phyloP scores from a whole-genome alignment of 1,140 invertebrate species.

The Dinoponera quadriceps region DNA sequence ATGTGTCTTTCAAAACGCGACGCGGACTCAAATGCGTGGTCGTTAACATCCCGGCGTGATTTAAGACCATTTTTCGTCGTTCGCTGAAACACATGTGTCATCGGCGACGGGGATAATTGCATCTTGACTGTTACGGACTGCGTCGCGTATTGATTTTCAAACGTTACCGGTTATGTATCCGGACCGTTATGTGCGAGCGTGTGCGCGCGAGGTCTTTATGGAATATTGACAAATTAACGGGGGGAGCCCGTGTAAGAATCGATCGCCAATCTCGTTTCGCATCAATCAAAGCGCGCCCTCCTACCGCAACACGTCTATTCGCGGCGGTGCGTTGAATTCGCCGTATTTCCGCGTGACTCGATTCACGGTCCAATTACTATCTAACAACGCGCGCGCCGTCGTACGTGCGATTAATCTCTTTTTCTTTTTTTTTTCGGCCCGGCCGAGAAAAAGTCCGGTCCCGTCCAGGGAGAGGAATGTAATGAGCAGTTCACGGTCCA shows the following conservation, averaged over 20 bases:
- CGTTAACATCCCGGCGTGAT: slow-evolving; percentile 26
- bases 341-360: not conserved
- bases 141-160: not conserved
- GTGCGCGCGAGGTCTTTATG: not conserved
- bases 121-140: not conserved
- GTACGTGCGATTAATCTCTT: slow-evolving; percentile 49
- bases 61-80: slow-evolving; percentile 25
- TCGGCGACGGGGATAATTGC: slow-evolving; percentile 18
- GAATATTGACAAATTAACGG: slow-evolving; percentile 8
- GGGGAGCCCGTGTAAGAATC: not conserved
- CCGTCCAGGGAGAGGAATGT: slow-evolving; percentile 32
- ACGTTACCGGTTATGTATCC: not conserved
- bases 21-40: slow-evolving; percentile 23
- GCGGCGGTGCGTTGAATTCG: not conserved
- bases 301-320: not conserved
- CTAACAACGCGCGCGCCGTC: slow-evolving; percentile 5
- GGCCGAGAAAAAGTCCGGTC: slow-evolving; percentile 29
- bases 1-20: slow-evolving; percentile 41
- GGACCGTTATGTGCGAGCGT: not conserved
- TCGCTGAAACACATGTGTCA: not conserved
- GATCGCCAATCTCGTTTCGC: not conserved
- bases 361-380: slow-evolving; percentile 33
- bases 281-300: not conserved
- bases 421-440: slow-evolving; percentile 44
- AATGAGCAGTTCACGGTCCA: slow-evolving; percentile 55